Evolutionary conservation across 2,797 vertebrate genomes (phyloP), one percentile per base, ranked within the genome.

Genomic region (Urocyon cinereoargenteus): DNA sequence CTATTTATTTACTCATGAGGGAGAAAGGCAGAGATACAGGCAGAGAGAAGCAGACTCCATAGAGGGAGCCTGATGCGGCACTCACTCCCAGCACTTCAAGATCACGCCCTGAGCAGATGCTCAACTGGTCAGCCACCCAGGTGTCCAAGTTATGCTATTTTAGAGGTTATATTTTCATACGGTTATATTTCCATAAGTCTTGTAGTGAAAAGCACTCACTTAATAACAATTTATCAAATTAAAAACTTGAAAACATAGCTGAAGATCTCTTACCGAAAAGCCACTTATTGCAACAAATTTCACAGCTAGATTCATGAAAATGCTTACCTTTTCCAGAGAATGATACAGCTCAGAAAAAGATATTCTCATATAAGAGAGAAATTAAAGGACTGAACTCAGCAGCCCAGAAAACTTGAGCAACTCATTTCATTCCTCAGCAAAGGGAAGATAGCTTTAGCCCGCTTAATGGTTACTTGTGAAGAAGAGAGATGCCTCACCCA

Each of bases 281-380:
- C 4, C 57, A 93, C 19, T 91, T 36, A 93, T 55, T 86, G 90
- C 62, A 83, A 77, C 62, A 91, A 91, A 51, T 96, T 91, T 77
- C 72, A 73, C 49, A 88, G 57, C 31, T 88, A 94, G n/a, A 72
- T 66, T 59, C 21, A 88, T 45, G 51, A 92, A 89, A 61, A 86
- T 51, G n/a, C 26, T 49, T 62, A 87, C 19, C 51, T 77, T 92
- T 75, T 85, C 91, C 64, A 91, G 40, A 51, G 10, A 86, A 75
- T 51, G 4, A 95, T 28, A 77, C 2, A 62, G 31, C 57, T 82
- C 34, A 81, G 18, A 22, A 90, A 89, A 68, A 83, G 53, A 61
- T 55, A 45, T 19, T 82, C n/a, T 26, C 19, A 3, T 31, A 77
- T n/a, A 49, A 87, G 49, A 73, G 6, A 94, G 2, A 84, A 87